phyloP scores from a whole-genome alignment of 2,888 invertebrate species.

The Ditula angustiorana region DNA sequence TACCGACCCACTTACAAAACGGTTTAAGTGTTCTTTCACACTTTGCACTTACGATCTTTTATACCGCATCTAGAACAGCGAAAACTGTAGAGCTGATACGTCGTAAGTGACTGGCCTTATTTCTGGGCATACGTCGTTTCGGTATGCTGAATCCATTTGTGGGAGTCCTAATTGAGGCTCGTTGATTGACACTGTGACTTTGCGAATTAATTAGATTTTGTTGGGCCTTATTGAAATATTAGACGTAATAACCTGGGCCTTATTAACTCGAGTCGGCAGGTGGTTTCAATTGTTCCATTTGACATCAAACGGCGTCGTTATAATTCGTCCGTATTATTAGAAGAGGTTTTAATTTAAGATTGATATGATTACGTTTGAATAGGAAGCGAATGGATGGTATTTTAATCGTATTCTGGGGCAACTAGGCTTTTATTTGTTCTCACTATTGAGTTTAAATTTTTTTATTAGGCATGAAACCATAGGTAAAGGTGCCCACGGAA shows the following conservation, averaged over 20 bases:
- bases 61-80: not conserved
- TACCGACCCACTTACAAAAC: constrained; percentile 7
- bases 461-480: too few relatives aligned
- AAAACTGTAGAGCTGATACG: not conserved
- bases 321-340: not conserved
- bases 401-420: too few relatives aligned
- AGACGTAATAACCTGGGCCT: constrained; percentile 31
- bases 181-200: constrained; percentile 40
- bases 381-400: not conserved
- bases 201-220: constrained; percentile 39
- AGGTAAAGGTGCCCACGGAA: too few relatives aligned
- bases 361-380: not conserved
- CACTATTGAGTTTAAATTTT: too few relatives aligned
- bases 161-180: constrained; percentile 37
- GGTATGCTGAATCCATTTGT: not conserved
- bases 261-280: constrained; percentile 37
- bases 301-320: constrained; percentile 27
- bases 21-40: constrained; percentile 5
- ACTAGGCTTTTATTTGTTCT: too few relatives aligned
- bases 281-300: constrained; percentile 38
- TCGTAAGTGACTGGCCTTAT: not conserved
- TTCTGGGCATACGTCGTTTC: not conserved
- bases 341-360: constrained; percentile 30
- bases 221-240: constrained; percentile 37
- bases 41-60: constrained; percentile 11